Evolutionary conservation across 2,888 invertebrate genomes (phyloP).

Genomic region (Troides helena): DNA sequence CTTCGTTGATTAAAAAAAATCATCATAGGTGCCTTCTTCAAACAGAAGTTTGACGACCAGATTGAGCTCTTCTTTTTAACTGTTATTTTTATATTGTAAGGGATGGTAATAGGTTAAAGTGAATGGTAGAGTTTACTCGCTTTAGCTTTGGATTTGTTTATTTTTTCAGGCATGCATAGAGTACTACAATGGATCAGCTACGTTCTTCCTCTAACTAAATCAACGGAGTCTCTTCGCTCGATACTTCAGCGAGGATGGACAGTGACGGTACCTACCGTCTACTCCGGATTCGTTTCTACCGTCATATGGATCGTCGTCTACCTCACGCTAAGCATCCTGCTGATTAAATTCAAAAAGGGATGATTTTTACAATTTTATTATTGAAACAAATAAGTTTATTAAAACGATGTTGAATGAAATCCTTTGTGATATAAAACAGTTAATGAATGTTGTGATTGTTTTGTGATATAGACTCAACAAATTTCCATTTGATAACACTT

Average conservation of each 20-base stretch:
- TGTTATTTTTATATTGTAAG: too few relatives aligned
- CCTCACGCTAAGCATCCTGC: conserved; percentile 84
- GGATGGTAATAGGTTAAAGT: too few relatives aligned
- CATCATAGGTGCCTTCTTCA: too few relatives aligned
- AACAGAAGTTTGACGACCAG: too few relatives aligned
- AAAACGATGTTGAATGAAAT: conserved; percentile 5
- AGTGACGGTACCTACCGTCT: conserved; percentile 85
- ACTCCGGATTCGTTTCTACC: conserved; percentile 89
- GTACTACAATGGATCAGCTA: conserved; percentile 85
- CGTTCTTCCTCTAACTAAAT: conserved; percentile 91
- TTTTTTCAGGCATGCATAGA: conserved; percentile 84
- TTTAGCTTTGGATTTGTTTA: conserved; percentile 6
- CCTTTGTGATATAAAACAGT: background rate
- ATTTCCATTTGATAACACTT: background rate
- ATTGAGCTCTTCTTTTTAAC: too few relatives aligned
- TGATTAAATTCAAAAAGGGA: conserved; percentile 92
- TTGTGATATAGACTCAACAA: background rate
- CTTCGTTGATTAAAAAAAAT: too few relatives aligned
- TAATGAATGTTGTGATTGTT: background rate
- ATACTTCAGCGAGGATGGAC: conserved; percentile 92
- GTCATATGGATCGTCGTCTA: conserved; percentile 89
- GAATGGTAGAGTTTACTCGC: too few relatives aligned
- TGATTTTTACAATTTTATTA: conserved; percentile 50
- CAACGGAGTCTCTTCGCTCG: conserved; percentile 92
- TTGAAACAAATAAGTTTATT: background rate